Evolutionary conservation across 2,113 vertebrate species (phyloP), one percentile per base, ranked within the genome.

Genomic region (Microcebus murinus): DNA sequence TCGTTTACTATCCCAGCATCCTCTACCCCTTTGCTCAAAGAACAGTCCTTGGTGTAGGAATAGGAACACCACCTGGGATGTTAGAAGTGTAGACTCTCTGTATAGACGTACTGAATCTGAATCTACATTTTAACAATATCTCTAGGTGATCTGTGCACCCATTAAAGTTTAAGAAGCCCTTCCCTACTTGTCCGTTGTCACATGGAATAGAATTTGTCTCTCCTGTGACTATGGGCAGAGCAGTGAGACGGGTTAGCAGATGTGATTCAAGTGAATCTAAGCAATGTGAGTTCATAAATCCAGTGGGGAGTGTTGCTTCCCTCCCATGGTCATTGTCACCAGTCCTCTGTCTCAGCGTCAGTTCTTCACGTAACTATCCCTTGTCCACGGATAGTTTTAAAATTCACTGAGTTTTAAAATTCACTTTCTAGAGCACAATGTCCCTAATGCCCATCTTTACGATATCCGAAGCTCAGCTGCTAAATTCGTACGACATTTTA

Each of bases 401-500:
- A 91, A 84, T 92, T 57, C 91, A 42, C 6, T 70, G 23, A 90
- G 55, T 42, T 42, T 42, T 42, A 42, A 42, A 42, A 42, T 42
- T 42, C 42, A 42, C 87, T 84, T 86, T 95, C 73, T 77, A 68
- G 12, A 93, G 15, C 29, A 68, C 61, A 12, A 29, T 36, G 48
- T 36, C 71, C 52, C 42, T 91, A 87, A 34, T 31, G 25, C 31
- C 52, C 80, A 61, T 61, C 23, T 42, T 90, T 74, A 74, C 34
- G 15, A 55, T 15, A 81, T 5, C 55, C 50, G 57, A 50, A 77
- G n/a, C 90, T 86, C 39, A 79, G 59, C 55, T 48, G 6, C 61
- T 94, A 87, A 92, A 71, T 79, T 65, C 77, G 9, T 68, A 31
- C 63, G 65, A 95, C 77, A 83, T 71, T 74, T 70, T 91, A 83